phyloP scores from a whole-genome alignment of 2,888 invertebrate genomes.

The Stegana nigrithorax region DNA sequence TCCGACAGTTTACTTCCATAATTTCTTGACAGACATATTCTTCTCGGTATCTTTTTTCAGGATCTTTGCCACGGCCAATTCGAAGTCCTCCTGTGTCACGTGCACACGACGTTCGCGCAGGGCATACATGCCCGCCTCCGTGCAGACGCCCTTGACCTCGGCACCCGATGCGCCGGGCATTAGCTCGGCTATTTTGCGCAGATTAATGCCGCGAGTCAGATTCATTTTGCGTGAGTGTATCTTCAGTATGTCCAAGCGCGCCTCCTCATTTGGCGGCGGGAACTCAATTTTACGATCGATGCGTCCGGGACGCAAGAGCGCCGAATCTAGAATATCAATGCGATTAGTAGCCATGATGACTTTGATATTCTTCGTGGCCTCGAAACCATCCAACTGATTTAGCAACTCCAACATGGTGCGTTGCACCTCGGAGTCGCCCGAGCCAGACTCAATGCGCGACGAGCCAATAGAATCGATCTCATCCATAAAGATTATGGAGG shows the following conservation, averaged over 20 bases:
- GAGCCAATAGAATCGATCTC: conserved; percentile 99
- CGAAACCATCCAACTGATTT: conserved; percentile 98
- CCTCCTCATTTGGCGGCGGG: conserved; percentile 99
- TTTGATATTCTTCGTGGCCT: conserved; percentile 99
- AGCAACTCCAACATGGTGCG: conserved; percentile 98
- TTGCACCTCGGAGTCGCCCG: conserved; percentile 98
- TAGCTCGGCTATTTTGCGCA: conserved; percentile 96
- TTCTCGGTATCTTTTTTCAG: conserved; percentile 99
- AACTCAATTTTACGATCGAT: conserved; percentile 99
- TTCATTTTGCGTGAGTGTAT: conserved; percentile 99
- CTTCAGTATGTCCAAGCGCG: conserved; percentile 95
- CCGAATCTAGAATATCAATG: conserved; percentile 98
- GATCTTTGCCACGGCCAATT: conserved; percentile 99
- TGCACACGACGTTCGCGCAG: conserved; percentile 96
- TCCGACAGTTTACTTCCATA: conserved; percentile 4
- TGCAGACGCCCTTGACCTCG: conserved; percentile 87
- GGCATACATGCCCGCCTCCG: conserved; percentile 99
- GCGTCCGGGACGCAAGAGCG: conserved; percentile 94
- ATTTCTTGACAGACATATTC: conserved; percentile 95
- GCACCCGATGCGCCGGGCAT: conserved; percentile 99
- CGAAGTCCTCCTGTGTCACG: conserved; percentile 99
- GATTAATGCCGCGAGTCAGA: conserved; percentile 95
- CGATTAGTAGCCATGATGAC: conserved; percentile 99
- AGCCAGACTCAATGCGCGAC: conserved; percentile 96
- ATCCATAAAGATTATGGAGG: conserved; percentile 99